Conservation (phyloP, 2,888 invertebrate genomes). For the Malthinus seriepunctatus region DNA sequence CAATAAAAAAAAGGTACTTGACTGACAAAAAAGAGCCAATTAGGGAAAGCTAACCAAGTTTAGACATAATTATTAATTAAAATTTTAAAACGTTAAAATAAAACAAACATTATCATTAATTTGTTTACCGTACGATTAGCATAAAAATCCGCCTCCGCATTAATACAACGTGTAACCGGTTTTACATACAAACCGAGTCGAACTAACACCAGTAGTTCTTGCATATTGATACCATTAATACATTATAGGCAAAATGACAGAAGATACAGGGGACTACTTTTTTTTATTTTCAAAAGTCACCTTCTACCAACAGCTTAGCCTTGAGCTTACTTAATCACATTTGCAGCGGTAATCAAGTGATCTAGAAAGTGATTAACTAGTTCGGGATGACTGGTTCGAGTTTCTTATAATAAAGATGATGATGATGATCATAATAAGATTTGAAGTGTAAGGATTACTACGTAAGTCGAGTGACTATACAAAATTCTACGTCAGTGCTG, state of each 20-base stretch:
- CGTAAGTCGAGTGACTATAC: too few species aligned
- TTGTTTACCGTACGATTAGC: constrained; percentile 5
- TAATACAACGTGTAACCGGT: constrained; percentile 31
- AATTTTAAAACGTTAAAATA: neutral
- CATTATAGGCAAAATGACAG: constrained; percentile 24
- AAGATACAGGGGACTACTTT: constrained; percentile 24
- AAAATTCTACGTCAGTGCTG: too few species aligned
- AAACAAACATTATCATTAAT: constrained; percentile 1
- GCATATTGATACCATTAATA: constrained; percentile 38
- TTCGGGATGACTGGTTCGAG: constrained; percentile 10
- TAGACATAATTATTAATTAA: neutral
- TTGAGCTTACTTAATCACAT: constrained; percentile 23
- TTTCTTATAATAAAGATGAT: constrained; percentile 9
- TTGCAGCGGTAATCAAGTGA: constrained; percentile 19
- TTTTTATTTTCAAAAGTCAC: constrained; percentile 20
- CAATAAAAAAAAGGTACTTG: too few species aligned
- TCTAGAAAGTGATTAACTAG: constrained; percentile 13
- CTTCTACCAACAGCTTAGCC: constrained; percentile 20
- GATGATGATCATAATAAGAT: neutral
- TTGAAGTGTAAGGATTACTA: neutral
- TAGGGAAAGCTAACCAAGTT: too few species aligned
- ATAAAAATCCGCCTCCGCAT: constrained; percentile 15
- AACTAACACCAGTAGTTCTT: constrained; percentile 35
- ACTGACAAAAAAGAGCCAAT: too few species aligned
- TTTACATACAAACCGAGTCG: constrained; percentile 27